Percentiles rank a stretch among this genome's conserved stretches.
phyloP scores from a whole-genome alignment of 2,888 invertebrate species.

The Mythimna albipuncta region DNA sequence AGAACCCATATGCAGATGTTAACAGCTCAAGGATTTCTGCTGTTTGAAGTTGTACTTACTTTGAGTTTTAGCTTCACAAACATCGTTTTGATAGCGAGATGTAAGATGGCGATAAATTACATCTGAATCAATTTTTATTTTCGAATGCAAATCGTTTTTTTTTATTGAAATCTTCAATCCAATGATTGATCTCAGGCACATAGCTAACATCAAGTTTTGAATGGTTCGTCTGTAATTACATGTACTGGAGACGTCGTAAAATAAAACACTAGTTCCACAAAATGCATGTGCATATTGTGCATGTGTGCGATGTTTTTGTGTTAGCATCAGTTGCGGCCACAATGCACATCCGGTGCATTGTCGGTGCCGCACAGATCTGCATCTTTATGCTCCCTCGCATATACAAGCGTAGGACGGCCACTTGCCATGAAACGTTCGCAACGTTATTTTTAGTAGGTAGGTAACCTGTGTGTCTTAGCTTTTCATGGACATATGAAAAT shows the following conservation, averaged over 20 bases:
- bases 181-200: not conserved
- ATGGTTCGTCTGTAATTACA: constrained; percentile 4
- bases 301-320: constrained; percentile 54
- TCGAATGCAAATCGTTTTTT: not conserved
- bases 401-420: constrained; percentile 54
- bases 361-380: constrained; percentile 71
- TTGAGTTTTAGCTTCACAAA: constrained; percentile 11
- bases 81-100: constrained; percentile 11
- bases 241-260: constrained; percentile 26
- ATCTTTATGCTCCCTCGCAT: constrained; percentile 74
- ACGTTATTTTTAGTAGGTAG: constrained; percentile 23
- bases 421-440: constrained; percentile 27
- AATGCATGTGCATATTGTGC: constrained; percentile 34
- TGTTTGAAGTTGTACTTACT: constrained; percentile 26
- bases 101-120: constrained; percentile 18
- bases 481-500: constrained; percentile 11
- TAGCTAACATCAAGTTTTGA: not conserved
- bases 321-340: constrained; percentile 61
- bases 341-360: constrained; percentile 73
- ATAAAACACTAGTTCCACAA: constrained; percentile 24
- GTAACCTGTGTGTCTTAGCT: not conserved
- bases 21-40: constrained; percentile 38
- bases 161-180: constrained; percentile 15
- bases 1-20: constrained; percentile 44
- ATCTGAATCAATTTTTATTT: constrained; percentile 13